phyloP scores from a whole-genome alignment of 2,888 invertebrate genomes.

The Calliopum simillimum region DNA sequence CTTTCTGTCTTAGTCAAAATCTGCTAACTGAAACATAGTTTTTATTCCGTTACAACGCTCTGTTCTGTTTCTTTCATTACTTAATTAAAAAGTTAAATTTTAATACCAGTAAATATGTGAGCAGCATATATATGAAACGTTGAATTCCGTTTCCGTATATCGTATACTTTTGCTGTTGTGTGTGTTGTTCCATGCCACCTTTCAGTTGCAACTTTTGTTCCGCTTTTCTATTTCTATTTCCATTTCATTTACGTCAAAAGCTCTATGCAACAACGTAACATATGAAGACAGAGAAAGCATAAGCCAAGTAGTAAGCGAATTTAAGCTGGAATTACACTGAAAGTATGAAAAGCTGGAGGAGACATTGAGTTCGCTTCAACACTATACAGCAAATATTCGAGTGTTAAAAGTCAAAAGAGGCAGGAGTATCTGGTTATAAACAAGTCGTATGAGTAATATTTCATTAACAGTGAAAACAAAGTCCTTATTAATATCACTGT shows the following conservation, averaged over 20 bases:
- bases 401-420: too few species aligned
- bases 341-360: too few species aligned
- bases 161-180: background rate
- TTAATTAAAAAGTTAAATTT: conserved; percentile 39
- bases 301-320: too few species aligned
- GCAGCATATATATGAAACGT: background rate
- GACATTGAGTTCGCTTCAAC: too few species aligned
- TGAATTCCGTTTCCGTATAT: background rate
- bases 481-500: too few species aligned
- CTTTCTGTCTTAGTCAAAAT: conserved; percentile 8
- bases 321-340: too few species aligned
- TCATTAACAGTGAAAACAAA: too few species aligned
- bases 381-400: too few species aligned
- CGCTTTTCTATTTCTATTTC: conserved; percentile 1
- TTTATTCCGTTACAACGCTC: background rate
- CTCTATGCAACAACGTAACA: too few species aligned
- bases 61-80: background rate
- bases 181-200: background rate
- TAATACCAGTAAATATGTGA: conserved; percentile 18
- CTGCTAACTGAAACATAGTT: background rate
- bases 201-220: background rate
- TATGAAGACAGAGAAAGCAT: too few species aligned
- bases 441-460: too few species aligned
- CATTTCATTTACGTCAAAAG: background rate
- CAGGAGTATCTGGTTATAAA: too few species aligned